Percentiles rank a stretch among this genome's conserved stretches.
These are phyloP conservation scores for Bubo bubo DNA, from an alignment of 2,113 vertebrate genomes.

Conservation along the genomic window DNA sequence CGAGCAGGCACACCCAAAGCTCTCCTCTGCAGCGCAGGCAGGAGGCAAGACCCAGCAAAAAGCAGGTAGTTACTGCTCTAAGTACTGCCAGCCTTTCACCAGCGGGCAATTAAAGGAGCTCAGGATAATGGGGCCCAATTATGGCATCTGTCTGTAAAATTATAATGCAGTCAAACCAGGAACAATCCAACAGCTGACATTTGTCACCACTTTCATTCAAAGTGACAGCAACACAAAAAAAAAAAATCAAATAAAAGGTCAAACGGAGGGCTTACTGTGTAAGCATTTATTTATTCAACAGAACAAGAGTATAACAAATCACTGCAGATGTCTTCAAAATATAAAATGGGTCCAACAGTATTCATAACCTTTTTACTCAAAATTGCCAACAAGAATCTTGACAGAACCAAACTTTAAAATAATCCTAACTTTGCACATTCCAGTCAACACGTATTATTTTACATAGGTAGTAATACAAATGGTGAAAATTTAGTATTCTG, in stretches of 20 bases:
- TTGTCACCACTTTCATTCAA: not conserved
- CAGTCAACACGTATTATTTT: not conserved
- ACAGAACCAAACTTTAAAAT: not conserved
- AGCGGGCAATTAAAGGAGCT: not conserved
- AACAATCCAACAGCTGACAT: not conserved
- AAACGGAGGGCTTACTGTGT: not conserved
- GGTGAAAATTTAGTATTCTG: not conserved
- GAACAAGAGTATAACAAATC: not conserved
- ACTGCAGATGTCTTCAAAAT: not conserved
- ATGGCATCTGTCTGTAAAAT: not conserved
- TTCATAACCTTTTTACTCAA: not conserved
- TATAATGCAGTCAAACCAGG: not conserved
- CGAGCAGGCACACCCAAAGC: not conserved
- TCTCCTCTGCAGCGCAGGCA: not conserved
- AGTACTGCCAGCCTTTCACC: not conserved
- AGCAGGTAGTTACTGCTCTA: not conserved
- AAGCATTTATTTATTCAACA: not conserved
- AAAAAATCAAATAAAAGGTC: not conserved
- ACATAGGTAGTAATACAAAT: not conserved
- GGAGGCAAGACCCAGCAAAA: fast-evolving
- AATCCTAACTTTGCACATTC: not conserved
- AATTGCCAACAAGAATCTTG: not conserved
- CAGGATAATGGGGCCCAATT: not conserved
- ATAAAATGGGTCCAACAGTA: not conserved
- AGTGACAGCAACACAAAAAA: not conserved